Evolutionary conservation across 1,140 invertebrate genomes (phyloP), one percentile per base, ranked within the genome.

Genomic region (Diachasmimorpha longicaudata): DNA sequence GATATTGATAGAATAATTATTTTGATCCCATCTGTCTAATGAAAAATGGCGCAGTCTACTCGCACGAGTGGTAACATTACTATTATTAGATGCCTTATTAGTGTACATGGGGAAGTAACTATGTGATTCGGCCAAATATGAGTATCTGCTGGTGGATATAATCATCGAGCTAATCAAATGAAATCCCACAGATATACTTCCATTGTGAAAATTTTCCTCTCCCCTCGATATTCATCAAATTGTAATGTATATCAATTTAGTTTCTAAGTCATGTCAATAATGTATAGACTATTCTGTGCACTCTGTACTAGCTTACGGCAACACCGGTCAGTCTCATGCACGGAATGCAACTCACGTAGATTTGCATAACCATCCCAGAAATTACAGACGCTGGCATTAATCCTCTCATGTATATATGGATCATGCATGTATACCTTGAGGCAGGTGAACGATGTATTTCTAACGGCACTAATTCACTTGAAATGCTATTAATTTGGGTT

Each of bases 361-460:
- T 84, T 84, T 84, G 79, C 84, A 85, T 84, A 84, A 84, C 79
- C 78, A 83, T 79, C 78, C 81, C 79, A 82, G 81, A 84, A 83
- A 83, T 85, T 84, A 79, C 81, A 82, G 76, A 80, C 71, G 63
- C 70, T 77, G 75, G 68, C 77, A 78, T 81, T 84, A 79, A 82
- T 78, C 76, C 44, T 9, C 13, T 55, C 37, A 55, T 23, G 36
- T 52, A 71, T 46, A 44, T 23, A 42, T 39, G 31, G 36, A 39
- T 31, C 9, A 13, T 5, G n/a, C 36, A 25, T 44, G 67, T n/a
- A 16, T 52, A 16, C 48, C 72, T 67, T 67, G 36, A 44, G 58
- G 72, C 72, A 67, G 19, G 70, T 39, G 52, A 37, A 66, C 70
- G 69, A 76, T 77, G 77, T 67, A 67, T 75, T 70, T 19, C 73